A percentile compares a stretch with the other conserved stretches of the same genome.
phyloP scores from a whole-genome alignment of 2,888 invertebrate genomes.

The Tethea ocularis region DNA sequence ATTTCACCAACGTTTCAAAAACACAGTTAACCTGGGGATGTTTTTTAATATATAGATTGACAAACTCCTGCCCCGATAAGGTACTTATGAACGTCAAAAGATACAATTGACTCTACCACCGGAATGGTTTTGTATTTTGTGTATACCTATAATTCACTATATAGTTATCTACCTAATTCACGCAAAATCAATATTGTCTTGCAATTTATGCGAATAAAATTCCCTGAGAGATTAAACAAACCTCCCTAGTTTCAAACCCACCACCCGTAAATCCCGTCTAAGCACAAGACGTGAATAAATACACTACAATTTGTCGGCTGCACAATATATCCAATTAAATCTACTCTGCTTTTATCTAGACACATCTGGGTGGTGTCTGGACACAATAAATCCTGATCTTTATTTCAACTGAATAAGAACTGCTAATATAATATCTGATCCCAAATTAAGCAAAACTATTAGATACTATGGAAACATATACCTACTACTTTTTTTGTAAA shows the following conservation, averaged over 20 bases:
- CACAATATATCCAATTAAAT: constrained; percentile 53
- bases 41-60: too few species aligned
- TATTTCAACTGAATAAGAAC: not conserved
- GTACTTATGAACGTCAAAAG: too few species aligned
- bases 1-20: too few species aligned
- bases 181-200: not conserved
- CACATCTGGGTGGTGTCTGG: constrained; percentile 48
- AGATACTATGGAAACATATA: too few species aligned
- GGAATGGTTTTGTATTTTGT: too few species aligned
- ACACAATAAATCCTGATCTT: not conserved
- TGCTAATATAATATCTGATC: not conserved
- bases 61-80: too few species aligned
- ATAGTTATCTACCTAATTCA: not conserved
- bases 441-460: too few species aligned
- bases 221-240: not conserved
- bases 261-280: constrained; percentile 16
- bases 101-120: too few species aligned
- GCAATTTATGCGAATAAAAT: not conserved
- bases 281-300: constrained; percentile 54
- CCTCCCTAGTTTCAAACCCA: not conserved
- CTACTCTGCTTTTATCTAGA: constrained; percentile 55
- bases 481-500: too few species aligned
- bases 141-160: not conserved
- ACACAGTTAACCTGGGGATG: too few species aligned
- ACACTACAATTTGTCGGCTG: constrained; percentile 53